Evolutionary conservation across 2,113 vertebrate genomes (phyloP), one percentile per base, ranked within the genome.

Genomic region (Urocolius indicus): DNA sequence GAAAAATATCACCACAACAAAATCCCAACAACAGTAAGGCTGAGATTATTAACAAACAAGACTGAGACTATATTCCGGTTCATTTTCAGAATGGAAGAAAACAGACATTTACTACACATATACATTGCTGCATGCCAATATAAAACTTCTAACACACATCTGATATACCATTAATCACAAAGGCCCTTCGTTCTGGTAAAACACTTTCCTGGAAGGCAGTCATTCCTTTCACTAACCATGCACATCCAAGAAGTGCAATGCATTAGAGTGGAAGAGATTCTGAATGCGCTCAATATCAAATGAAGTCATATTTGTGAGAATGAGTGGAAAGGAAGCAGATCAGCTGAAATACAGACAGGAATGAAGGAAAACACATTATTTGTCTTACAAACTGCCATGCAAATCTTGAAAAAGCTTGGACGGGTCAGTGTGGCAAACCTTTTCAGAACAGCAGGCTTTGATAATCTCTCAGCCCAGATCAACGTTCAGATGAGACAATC

Each of bases 141-240:
- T 13, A 91, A 46, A 19, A 58, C 32, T 48, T 43, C 3, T 48
- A 59, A 62, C 30, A 58, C 26, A 79, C 12, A 16, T 72, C 52
- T 41, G 34, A 55, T 17, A 27, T 0, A 29, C 4, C 14, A 59
- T 49, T 51, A 84, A 51, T 14, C 14, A 48, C 0, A 0, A 58
- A 62, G 20, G 3, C 32, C 52, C 48, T 48, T 30, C 30, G 20
- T 4, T 49, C 55, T 49, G 23, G 11, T 20, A n/a, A 54, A 86
- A 75, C 17, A 19, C 4, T 26, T 20, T 49, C 14, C 49, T 41
- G 21, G 24, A 49, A 26, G 43, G 65, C 9, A 48, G 9, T 11
- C 2, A 2, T 7, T 45, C 51, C 48, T 20, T 87, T 36, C 11
- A 30, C 29, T n/a, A 57, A 54, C 9, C 7, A 34, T 27, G 9